Conservation (phyloP, 2,888 invertebrate genomes). For the Hoplodrina blanda region DNA sequence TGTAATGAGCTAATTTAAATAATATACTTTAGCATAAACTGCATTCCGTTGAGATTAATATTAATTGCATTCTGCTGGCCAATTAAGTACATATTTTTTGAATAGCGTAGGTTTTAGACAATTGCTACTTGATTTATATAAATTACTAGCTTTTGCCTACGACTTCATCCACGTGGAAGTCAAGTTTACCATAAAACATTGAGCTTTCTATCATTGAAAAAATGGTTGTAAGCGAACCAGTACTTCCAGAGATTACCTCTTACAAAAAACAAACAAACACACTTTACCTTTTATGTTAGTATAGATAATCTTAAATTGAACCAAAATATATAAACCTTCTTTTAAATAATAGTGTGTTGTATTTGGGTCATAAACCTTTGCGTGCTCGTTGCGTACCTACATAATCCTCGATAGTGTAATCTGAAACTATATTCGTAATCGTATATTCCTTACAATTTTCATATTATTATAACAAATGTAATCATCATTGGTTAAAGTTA, state of each 20-base stretch:
- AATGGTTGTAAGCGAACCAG: too few relatives aligned
- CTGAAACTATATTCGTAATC: constrained; percentile 38
- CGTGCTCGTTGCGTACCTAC: constrained; percentile 31
- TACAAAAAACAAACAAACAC: too few relatives aligned
- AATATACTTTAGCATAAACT: constrained; percentile 13
- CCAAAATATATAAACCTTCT: not conserved
- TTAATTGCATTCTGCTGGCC: constrained; percentile 1
- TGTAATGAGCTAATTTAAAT: constrained; percentile 28
- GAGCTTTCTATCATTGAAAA: too few relatives aligned
- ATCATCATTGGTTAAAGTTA: constrained; percentile 52
- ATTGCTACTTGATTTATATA: not conserved
- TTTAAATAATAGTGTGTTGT: not conserved
- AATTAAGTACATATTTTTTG: constrained; percentile 3
- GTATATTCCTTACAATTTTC: constrained; percentile 47
- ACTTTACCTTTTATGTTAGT: not conserved
- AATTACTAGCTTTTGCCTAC: too few relatives aligned
- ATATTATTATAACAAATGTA: constrained; percentile 53
- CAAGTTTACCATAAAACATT: too few relatives aligned
- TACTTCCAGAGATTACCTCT: too few relatives aligned
- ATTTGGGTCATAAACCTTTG: constrained; percentile 29
- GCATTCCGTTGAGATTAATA: constrained; percentile 19
- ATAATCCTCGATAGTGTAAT: constrained; percentile 19
- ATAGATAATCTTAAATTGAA: not conserved
- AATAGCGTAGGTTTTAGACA: not conserved
- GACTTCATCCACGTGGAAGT: too few relatives aligned